Evolutionary conservation across 2,888 invertebrate species (phyloP), one percentile per base, ranked within the genome.

Genomic region (Melanchra persicariae): DNA sequence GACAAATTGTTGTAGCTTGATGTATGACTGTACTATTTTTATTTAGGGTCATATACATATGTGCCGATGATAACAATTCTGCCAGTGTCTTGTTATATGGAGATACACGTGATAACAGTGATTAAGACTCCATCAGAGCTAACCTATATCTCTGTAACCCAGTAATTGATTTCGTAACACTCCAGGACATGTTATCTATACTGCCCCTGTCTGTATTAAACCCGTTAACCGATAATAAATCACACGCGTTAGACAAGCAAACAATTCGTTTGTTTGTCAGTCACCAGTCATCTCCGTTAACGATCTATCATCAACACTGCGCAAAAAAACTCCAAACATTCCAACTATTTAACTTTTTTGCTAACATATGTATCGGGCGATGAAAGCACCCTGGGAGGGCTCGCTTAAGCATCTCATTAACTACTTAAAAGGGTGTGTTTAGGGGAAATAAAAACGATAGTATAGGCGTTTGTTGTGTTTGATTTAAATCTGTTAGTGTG

Each of bases 261-360:
- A 93, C 92, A 93, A 93, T 92, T 83, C 85, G 87, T 91, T 90
- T 92, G 92, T 94, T 93, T 93, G 92, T 91, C 92, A 91, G 92
- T 87, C 74, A 86, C 87, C 85, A 90, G 87, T 91, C 91, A 91
- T 91, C 90, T 90, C 86, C 87, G 84, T 84, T 88, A 91, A 92
- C 91, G 90, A 93, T 90, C 89, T 89, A 89, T 90, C 88, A 87
- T 88, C 87, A 85, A 66, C 83, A 85, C 76, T 82, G 77, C 81
- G 91, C 93, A 94, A 94, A 94, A 34, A 93, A 90, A 73, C 73
- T 65, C 24, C 68, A 81, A 87, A 85, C 83, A 88, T 88, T 89
- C 83, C 69, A 87, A 88, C 85, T 85, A 87, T 88, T 88, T 78
- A 59, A 76, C 90, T 89, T 93, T 75, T 92, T 93, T 92, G 88